A percentile compares a stretch with the other conserved stretches of the same genome.
phyloP scores from a whole-genome alignment of 2,797 vertebrate genomes.

The Onychomys arenicola region DNA sequence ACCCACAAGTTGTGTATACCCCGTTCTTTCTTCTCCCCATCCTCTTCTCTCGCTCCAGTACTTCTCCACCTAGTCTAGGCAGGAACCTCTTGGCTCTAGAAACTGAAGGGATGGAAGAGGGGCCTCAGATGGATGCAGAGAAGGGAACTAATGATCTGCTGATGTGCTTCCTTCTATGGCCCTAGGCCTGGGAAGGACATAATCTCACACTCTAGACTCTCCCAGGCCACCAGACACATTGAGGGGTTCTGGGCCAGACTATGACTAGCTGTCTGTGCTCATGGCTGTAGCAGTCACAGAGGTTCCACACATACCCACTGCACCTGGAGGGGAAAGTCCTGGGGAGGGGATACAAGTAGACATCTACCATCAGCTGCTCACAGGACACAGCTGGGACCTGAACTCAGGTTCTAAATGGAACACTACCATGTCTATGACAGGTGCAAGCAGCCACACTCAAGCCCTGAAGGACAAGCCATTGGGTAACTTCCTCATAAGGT shows the following conservation, averaged over 20 bases:
- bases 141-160: neutral
- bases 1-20: accelerated
- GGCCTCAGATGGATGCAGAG: neutral
- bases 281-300: neutral
- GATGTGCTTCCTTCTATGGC: accelerated
- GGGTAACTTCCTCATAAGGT: neutral
- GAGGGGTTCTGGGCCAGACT: neutral
- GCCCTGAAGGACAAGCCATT: neutral
- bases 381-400: neutral
- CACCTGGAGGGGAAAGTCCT: neutral
- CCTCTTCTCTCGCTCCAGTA: accelerated
- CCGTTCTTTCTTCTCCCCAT: too few relatives aligned
- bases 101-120: neutral
- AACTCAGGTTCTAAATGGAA: neutral
- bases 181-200: neutral
- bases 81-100: neutral
- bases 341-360: accelerated
- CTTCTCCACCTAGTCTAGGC: neutral
- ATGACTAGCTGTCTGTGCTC: neutral
- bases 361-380: neutral
- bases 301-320: too few relatives aligned
- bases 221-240: neutral
- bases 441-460: neutral
- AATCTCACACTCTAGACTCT: neutral
- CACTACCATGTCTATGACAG: neutral